Conservation (phyloP, 2,888 invertebrate genomes). For the Troides aeacus region DNA sequence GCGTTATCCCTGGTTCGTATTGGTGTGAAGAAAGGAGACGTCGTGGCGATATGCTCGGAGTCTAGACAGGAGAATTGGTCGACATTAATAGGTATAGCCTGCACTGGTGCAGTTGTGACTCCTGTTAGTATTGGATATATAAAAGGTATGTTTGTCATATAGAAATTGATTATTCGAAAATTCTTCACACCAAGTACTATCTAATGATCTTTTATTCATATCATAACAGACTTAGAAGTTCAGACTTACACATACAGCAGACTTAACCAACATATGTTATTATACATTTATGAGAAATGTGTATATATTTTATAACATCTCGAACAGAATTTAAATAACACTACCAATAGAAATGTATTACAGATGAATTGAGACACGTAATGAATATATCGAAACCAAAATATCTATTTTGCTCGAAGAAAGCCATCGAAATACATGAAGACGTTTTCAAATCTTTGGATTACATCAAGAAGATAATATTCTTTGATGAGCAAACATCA, state of each 20-base stretch:
- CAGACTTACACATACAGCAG: too few species aligned
- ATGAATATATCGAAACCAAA: constrained; percentile 35
- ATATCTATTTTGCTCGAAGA: constrained; percentile 33
- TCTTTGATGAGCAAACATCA: constrained; percentile 32
- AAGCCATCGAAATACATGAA: constrained; percentile 28
- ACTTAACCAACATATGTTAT: not conserved
- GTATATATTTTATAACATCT: not conserved
- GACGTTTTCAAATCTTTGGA: constrained; percentile 27
- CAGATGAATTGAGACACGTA: constrained; percentile 38
- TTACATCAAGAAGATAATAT: constrained; percentile 34
- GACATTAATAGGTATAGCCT: constrained; percentile 38
- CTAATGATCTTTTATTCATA: not conserved
- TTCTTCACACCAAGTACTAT: not conserved
- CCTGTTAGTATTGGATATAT: constrained; percentile 30
- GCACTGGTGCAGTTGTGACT: constrained; percentile 35
- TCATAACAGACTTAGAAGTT: not conserved
- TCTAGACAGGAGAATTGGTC: constrained; percentile 39
- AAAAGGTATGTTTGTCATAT: constrained; percentile 21
- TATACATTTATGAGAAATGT: not conserved
- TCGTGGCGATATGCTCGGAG: constrained; percentile 43
- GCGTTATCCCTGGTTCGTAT: constrained; percentile 29
- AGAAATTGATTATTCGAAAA: not conserved
- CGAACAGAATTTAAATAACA: not conserved
- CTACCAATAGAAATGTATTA: constrained; percentile 8
- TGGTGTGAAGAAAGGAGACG: constrained; percentile 38